Conservation (phyloP, 2,797 vertebrate genomes). For the Platyrinchus mystaceus region DNA sequence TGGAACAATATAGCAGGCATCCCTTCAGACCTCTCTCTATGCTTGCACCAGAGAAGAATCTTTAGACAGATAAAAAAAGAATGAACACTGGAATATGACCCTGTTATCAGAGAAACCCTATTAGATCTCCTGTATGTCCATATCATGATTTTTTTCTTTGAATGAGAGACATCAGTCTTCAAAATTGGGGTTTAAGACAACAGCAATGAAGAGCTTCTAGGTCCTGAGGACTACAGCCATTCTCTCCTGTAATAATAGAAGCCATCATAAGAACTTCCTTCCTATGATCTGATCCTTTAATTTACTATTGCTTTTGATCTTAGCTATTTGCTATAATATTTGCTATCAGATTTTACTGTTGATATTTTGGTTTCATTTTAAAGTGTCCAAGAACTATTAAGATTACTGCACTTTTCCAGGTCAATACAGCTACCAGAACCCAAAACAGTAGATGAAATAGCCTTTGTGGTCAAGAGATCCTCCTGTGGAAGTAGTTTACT, state of each 20-base stretch:
- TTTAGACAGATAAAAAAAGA: not conserved
- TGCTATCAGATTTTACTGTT: not conserved
- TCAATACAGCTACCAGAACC: not conserved
- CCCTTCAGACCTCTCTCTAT: not conserved
- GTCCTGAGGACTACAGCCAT: not conserved
- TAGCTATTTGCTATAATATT: not conserved
- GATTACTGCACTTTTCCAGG: not conserved
- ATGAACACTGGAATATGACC: not conserved
- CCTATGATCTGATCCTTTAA: not conserved
- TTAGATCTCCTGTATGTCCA: not conserved
- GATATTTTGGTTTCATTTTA: not conserved
- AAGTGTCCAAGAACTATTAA: not conserved
- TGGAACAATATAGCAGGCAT: not conserved
- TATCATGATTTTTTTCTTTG: not conserved
- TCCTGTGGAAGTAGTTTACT: not conserved
- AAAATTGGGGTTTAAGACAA: not conserved
- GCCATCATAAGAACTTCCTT: not conserved
- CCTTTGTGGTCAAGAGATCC: not conserved
- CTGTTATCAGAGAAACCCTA: not conserved
- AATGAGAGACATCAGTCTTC: not conserved
- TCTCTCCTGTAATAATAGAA: not conserved
- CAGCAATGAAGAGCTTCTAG: not conserved
- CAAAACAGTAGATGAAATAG: not conserved
- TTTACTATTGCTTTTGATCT: not conserved
- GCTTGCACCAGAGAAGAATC: accelerated